Conservation (phyloP, 2,113 vertebrate genomes). For the Paralichthys olivaceus region DNA sequence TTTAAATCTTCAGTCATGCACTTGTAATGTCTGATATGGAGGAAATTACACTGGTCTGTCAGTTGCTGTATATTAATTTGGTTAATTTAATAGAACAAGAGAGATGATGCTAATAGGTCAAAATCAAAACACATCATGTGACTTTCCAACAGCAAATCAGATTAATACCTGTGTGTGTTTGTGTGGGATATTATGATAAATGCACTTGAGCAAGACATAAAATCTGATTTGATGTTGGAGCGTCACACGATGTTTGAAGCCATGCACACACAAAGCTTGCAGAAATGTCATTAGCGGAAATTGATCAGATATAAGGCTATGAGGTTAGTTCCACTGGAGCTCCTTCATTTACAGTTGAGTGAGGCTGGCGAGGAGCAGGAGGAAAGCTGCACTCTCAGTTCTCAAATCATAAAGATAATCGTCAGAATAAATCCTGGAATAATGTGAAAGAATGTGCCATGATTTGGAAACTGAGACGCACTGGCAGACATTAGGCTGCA, state of each 20-base stretch:
- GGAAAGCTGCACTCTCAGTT: constrained; percentile 42
- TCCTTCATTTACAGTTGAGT: constrained; percentile 38
- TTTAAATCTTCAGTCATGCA: constrained; percentile 58
- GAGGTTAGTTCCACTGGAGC: constrained; percentile 7
- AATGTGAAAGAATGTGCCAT: not conserved
- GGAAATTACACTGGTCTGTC: constrained; percentile 21
- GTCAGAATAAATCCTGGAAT: not conserved
- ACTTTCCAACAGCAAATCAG: constrained; percentile 63
- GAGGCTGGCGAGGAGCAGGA: constrained; percentile 4
- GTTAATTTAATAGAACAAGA: constrained; percentile 63
- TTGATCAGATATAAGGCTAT: not conserved
- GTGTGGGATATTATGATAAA: not conserved
- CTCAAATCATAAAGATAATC: constrained; percentile 23
- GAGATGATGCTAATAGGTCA: constrained; percentile 65
- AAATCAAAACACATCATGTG: constrained; percentile 49
- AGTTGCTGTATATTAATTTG: constrained; percentile 39
- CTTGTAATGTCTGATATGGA: constrained; percentile 1
- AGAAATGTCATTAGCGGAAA: constrained; percentile 5
- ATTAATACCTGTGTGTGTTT: not conserved
- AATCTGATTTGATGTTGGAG: constrained; percentile 65
- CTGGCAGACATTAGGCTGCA: not conserved
- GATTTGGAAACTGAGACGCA: constrained; percentile 45
- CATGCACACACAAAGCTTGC: constrained; percentile 62
- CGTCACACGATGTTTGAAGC: constrained; percentile 51
- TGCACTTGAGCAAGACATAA: not conserved